phyloP scores from a whole-genome alignment of 2,113 vertebrate species.

The Ammospiza nelsoni region DNA sequence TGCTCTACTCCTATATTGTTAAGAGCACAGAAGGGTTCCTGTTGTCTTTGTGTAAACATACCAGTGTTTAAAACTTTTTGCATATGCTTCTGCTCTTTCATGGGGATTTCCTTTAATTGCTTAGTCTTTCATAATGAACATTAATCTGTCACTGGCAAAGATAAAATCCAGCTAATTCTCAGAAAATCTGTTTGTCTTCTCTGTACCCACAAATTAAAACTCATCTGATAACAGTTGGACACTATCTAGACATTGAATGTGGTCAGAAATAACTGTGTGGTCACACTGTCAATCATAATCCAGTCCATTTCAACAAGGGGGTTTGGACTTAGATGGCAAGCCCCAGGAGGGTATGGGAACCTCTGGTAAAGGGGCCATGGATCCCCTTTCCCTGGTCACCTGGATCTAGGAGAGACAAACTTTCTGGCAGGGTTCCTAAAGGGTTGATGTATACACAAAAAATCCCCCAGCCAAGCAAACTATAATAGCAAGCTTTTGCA shows the following conservation, averaged over 20 bases:
- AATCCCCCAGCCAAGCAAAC: neutral
- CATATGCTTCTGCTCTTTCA: neutral
- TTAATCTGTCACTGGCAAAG: conserved; percentile 31
- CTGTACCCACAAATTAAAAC: neutral
- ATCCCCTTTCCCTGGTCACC: neutral
- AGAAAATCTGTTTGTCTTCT: conserved; percentile 8
- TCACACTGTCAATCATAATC: rapidly evolving
- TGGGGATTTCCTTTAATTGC: neutral
- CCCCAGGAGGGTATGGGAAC: neutral
- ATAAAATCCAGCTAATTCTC: conserved; percentile 28
- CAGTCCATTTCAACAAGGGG: neutral
- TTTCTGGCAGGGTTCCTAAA: neutral
- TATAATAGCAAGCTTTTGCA: neutral
- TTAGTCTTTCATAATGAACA: conserved; percentile 34
- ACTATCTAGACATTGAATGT: neutral
- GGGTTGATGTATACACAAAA: neutral
- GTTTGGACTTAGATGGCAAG: neutral
- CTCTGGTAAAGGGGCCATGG: neutral
- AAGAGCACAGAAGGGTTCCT: neutral
- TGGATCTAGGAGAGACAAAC: neutral
- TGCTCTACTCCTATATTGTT: neutral
- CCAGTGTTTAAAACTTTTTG: neutral
- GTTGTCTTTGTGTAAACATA: conserved; percentile 2
- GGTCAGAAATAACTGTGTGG: neutral
- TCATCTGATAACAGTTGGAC: neutral